These are phyloP conservation scores for Drosophila kambysellisi DNA, from an alignment of 2,888 invertebrate genomes.

Conservation along the genomic window DNA sequence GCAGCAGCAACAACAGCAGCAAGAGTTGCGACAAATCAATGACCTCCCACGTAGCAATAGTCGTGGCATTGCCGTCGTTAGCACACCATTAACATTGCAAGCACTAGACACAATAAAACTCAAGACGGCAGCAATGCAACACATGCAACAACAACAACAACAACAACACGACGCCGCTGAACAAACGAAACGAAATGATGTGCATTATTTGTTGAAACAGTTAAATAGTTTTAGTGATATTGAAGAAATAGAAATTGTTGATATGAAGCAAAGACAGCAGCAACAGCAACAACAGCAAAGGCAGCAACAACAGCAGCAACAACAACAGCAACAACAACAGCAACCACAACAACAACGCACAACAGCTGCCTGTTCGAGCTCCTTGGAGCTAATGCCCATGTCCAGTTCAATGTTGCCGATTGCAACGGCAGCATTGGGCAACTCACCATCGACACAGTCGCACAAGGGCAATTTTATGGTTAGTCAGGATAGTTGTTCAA, in stretches of 20 bases:
- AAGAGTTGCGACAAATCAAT: conserved; percentile 66
- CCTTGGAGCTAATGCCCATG: conserved; percentile 78
- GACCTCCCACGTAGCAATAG: conserved; percentile 71
- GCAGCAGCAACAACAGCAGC: conserved; percentile 39
- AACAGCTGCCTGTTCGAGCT: conserved; percentile 80
- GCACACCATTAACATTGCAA: conserved; percentile 81
- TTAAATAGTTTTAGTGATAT: conserved; percentile 86
- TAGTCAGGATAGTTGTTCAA: conserved; percentile 51
- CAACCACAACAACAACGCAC: conserved; percentile 49
- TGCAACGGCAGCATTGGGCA: conserved; percentile 18
- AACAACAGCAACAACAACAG: conserved; percentile 29
- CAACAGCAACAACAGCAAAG: conserved; percentile 63
- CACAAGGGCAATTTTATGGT: conserved; percentile 74
- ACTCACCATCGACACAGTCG: conserved; percentile 81
- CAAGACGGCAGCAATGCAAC: conserved; percentile 58
- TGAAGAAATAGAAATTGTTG: conserved; percentile 86
- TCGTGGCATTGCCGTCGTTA: conserved; percentile 77
- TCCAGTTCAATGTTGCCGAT: conserved; percentile 56
- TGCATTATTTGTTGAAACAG: conserved; percentile 86
- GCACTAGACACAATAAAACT: conserved; percentile 69
- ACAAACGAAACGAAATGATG: conserved; percentile 86
- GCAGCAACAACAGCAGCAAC: conserved; percentile 37
- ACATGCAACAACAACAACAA: conserved; percentile 34
- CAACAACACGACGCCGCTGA: conserved; percentile 81
- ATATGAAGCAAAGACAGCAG: conserved; percentile 84